Evolutionary conservation across 2,797 vertebrate species (phyloP).

Genomic region (Dermochelys coriacea): DNA sequence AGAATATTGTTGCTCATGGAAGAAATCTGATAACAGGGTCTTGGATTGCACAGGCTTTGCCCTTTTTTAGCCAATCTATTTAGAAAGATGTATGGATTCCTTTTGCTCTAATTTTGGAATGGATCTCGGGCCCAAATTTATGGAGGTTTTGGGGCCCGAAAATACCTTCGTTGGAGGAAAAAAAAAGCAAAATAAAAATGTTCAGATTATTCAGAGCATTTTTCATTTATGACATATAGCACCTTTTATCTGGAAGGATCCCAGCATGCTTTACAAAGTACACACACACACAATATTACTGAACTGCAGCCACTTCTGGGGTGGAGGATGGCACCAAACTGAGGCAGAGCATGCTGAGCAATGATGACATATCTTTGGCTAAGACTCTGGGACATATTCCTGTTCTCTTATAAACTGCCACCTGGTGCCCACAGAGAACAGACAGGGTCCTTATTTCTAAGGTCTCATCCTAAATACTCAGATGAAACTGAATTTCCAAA

Average conservation of each 20-base stretch:
- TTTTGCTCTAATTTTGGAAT: neutral
- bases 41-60: rapidly evolving
- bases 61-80: neutral
- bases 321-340: rapidly evolving
- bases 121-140: neutral
- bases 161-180: neutral
- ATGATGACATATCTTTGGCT: neutral
- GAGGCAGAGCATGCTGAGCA: neutral
- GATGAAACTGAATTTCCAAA: rapidly evolving
- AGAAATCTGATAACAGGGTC: neutral
- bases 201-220: neutral
- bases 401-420: neutral
- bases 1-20: neutral
- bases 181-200: neutral
- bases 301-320: rapidly evolving
- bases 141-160: rapidly evolving
- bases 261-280: neutral
- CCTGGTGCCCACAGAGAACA: neutral
- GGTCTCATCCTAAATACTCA: neutral
- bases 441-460: neutral
- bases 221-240: neutral
- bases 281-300: neutral
- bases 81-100: neutral
- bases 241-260: rapidly evolving
- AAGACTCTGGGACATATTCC: neutral